Conservation (phyloP, 2,888 invertebrate species). For the Eupithecia tripunctaria region DNA sequence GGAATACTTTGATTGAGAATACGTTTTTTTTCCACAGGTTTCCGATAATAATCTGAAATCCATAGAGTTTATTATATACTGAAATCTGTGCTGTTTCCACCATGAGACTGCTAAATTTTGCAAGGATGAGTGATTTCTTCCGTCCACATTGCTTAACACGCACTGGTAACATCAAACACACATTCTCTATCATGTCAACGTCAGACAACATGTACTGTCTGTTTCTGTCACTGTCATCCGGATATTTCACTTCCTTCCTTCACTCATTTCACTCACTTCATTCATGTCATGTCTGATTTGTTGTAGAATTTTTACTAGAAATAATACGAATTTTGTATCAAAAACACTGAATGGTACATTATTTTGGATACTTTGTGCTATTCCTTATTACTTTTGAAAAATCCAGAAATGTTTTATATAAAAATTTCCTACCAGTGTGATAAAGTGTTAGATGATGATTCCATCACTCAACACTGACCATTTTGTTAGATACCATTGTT, state of each 20-base stretch:
- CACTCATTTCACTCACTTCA: constrained; percentile 9
- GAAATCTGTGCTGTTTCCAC: too few relatives aligned
- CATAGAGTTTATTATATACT: too few relatives aligned
- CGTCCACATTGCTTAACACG: too few relatives aligned
- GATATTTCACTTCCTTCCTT: neutral
- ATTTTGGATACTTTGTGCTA: constrained; percentile 2
- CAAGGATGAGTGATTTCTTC: too few relatives aligned
- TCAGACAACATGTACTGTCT: neutral
- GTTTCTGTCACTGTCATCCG: neutral
- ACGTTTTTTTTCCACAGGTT: too few relatives aligned
- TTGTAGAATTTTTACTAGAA: constrained; percentile 46
- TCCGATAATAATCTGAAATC: too few relatives aligned
- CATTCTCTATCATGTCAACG: neutral
- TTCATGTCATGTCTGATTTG: constrained; percentile 47
- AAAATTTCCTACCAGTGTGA: constrained; percentile 14
- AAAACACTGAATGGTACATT: constrained; percentile 40
- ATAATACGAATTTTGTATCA: constrained; percentile 42
- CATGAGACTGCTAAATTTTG: too few relatives aligned
- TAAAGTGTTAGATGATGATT: constrained; percentile 33
- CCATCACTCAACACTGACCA: constrained; percentile 30
- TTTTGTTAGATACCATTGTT: constrained; percentile 45
- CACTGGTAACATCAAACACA: neutral
- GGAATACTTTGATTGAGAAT: too few relatives aligned
- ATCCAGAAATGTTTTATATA: neutral
- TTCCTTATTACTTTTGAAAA: neutral